These are phyloP conservation scores for Nomada ruficornis DNA, from an alignment of 2,888 invertebrate genomes.

Conservation along the genomic window DNA sequence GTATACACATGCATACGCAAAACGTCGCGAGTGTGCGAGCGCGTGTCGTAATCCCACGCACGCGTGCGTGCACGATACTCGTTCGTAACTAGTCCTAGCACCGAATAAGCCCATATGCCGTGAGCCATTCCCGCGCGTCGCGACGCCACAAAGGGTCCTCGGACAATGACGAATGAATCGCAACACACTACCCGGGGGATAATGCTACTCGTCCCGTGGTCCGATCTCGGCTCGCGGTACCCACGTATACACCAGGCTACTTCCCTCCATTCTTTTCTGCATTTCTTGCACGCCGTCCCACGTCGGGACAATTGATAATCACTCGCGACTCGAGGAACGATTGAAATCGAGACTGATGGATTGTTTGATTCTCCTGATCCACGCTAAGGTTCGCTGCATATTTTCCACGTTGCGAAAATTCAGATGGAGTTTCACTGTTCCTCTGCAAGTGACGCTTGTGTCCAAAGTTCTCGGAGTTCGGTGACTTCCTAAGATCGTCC, in stretches of 20 bases:
- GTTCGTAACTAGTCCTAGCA: slow-evolving; percentile 43
- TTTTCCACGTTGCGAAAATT: neutral
- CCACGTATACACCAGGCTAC: slow-evolving; percentile 23
- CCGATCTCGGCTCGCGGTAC: slow-evolving; percentile 39
- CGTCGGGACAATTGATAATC: slow-evolving; percentile 35
- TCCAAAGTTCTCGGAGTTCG: neutral
- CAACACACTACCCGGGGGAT: slow-evolving; percentile 51
- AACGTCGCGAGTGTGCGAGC: slow-evolving; percentile 4
- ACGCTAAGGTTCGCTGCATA: neutral
- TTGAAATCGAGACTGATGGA: slow-evolving; percentile 21
- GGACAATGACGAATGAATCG: slow-evolving; percentile 71
- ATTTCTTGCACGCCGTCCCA: slow-evolving; percentile 35
- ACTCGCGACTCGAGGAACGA: slow-evolving; percentile 15
- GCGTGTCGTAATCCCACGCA: slow-evolving; percentile 35
- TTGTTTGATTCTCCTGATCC: neutral
- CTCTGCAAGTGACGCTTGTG: neutral
- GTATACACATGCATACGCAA: neutral
- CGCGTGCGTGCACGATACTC: slow-evolving; percentile 34
- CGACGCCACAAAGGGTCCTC: slow-evolving; percentile 57
- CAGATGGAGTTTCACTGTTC: neutral
- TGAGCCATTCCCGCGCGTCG: slow-evolving; percentile 54
- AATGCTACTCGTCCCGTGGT: slow-evolving; percentile 58
- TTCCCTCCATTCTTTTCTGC: slow-evolving; percentile 37
- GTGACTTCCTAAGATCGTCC: neutral
- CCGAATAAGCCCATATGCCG: slow-evolving; percentile 56